These are phyloP conservation scores for Hypselothyrea guttata DNA, from an alignment of 2,888 invertebrate species.

Conservation along the genomic window DNA sequence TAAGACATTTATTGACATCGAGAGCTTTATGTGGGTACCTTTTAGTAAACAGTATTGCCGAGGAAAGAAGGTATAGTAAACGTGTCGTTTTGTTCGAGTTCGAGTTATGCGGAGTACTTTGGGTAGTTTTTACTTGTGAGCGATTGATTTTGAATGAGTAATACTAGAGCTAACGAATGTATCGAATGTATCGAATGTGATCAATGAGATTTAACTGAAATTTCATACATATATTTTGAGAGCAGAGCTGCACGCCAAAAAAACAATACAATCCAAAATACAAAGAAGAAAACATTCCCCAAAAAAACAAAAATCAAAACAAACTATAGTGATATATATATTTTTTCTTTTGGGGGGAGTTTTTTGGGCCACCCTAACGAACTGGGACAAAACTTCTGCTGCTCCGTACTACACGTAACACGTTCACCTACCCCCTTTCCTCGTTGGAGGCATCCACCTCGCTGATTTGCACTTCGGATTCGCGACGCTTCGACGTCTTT, in stretches of 20 bases:
- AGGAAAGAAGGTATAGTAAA: conserved; percentile 78
- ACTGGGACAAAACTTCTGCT: conserved; percentile 54
- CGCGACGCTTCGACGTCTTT: conserved; percentile 91
- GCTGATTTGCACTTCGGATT: conserved; percentile 92
- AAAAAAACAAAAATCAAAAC: not conserved
- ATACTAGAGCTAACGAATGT: not conserved
- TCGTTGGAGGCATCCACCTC: conserved; percentile 88
- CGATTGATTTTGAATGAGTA: conserved; percentile 24
- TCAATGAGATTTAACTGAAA: conserved; percentile 20
- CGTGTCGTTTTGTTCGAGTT: conserved; percentile 79
- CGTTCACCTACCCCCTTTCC: conserved; percentile 92
- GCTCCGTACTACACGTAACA: conserved; percentile 80
- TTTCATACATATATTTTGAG: conserved; percentile 8
- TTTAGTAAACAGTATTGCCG: conserved; percentile 76
- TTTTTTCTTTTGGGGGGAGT: too few species aligned
- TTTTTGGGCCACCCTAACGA: too few species aligned
- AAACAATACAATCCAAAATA: conserved; percentile 47
- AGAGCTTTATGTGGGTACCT: conserved; percentile 72
- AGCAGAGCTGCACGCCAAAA: conserved; percentile 10
- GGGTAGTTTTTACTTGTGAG: conserved; percentile 48
- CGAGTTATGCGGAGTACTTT: conserved; percentile 58
- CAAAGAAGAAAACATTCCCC: conserved; percentile 9
- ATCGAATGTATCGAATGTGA: conserved; percentile 17
- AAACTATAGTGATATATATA: too few species aligned
- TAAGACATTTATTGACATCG: conserved; percentile 47